phyloP scores from a whole-genome alignment of 92 coral and sea anemone species.

The Pocillopora meandrina region DNA sequence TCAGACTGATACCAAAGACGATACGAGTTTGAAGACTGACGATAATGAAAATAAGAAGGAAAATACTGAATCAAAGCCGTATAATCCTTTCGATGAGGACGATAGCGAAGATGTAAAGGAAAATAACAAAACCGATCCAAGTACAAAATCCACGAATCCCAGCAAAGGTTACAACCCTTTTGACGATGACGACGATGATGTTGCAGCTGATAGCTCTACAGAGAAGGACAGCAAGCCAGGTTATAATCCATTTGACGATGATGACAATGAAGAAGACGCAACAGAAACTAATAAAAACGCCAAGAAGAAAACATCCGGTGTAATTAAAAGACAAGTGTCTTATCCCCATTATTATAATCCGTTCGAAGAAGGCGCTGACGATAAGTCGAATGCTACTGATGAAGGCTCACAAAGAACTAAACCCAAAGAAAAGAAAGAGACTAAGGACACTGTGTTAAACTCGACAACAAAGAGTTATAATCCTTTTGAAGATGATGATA shows the following conservation, averaged over 20 bases:
- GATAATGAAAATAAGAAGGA: neutral
- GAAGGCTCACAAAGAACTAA: neutral
- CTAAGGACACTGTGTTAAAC: conserved; percentile 12
- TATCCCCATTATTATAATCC: conserved; percentile 41
- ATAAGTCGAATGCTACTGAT: conserved; percentile 20
- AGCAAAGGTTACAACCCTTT: conserved; percentile 81
- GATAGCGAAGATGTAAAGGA: conserved; percentile 38
- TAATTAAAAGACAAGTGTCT: conserved; percentile 8
- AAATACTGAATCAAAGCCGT: conserved; percentile 32
- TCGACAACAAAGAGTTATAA: conserved; percentile 57
- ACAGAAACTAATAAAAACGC: conserved; percentile 6
- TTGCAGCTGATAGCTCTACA: conserved; percentile 2
- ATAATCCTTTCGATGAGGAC: conserved; percentile 79
- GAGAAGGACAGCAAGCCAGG: conserved; percentile 26
- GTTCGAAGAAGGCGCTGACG: conserved; percentile 44
- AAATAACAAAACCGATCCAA: conserved; percentile 12
- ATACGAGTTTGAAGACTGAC: neutral
- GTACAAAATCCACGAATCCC: conserved; percentile 25
- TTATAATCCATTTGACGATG: conserved; percentile 89
- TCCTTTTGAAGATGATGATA: conserved; percentile 86
- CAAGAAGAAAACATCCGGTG: neutral
- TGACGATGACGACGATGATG: conserved; percentile 69
- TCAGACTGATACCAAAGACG: neutral
- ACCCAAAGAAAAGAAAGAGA: neutral
- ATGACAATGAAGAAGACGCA: conserved; percentile 52